Conservation (phyloP, 2,888 invertebrate species). For the Cistogaster globosa region DNA sequence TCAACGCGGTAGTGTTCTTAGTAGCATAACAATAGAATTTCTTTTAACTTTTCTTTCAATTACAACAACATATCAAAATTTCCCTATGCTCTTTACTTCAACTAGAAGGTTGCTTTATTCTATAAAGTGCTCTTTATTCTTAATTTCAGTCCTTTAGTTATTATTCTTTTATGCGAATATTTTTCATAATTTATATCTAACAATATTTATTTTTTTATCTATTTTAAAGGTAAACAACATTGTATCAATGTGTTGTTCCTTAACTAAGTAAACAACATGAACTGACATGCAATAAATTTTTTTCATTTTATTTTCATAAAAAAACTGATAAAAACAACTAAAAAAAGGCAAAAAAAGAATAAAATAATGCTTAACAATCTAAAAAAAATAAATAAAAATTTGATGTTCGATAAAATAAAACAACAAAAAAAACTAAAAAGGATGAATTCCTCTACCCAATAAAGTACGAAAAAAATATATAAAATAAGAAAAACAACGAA, state of each 20-base stretch:
- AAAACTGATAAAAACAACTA: conserved; percentile 8
- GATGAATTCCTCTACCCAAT: conserved; percentile 10
- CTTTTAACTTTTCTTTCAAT: too few species aligned
- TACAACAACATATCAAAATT: too few species aligned
- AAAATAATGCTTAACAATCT: conserved; percentile 53
- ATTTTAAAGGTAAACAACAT: conserved; percentile 6
- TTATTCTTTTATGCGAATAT: not conserved
- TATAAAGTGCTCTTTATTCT: not conserved
- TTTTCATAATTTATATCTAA: conserved; percentile 7
- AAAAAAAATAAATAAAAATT: conserved; percentile 21
- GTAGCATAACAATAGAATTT: too few species aligned
- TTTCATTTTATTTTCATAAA: conserved; percentile 50
- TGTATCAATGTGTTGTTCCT: conserved; percentile 33
- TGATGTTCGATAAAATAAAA: conserved; percentile 23
- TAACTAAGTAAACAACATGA: conserved; percentile 60
- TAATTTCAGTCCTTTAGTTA: not conserved
- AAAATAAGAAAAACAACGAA: conserved; percentile 1
- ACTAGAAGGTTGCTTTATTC: too few species aligned
- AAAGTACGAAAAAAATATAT: conserved; percentile 13
- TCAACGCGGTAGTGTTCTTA: too few species aligned
- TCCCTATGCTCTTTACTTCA: too few species aligned
- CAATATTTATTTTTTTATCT: conserved; percentile 11
- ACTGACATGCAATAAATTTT: conserved; percentile 69
- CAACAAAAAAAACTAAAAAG: conserved; percentile 23
- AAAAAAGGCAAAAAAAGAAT: conserved; percentile 44